Conservation (phyloP, 2,113 vertebrate genomes). For the Poicephalus meyeri region DNA sequence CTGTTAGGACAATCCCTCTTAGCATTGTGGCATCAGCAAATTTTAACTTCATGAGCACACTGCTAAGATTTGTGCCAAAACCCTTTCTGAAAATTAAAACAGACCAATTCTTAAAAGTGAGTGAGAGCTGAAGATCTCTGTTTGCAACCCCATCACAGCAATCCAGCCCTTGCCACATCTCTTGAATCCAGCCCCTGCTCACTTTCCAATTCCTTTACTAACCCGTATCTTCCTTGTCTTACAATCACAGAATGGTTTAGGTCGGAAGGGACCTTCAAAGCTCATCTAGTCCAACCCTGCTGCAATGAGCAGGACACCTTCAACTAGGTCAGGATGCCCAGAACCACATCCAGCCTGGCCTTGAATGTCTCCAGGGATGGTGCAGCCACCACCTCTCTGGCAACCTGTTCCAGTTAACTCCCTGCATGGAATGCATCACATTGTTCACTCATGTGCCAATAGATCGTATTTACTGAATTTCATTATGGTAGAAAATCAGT, state of each 20-base stretch:
- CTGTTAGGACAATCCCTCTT: constrained; percentile 55
- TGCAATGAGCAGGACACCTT: background rate
- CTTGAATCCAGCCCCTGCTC: background rate
- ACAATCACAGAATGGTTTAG: background rate
- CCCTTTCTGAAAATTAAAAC: constrained; percentile 44
- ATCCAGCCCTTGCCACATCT: background rate
- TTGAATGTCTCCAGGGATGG: background rate
- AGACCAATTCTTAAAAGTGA: background rate
- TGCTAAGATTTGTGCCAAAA: constrained; percentile 20
- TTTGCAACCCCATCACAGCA: background rate
- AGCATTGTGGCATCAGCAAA: constrained; percentile 39
- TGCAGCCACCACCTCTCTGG: background rate
- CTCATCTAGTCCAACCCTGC: background rate
- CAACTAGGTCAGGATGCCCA: background rate
- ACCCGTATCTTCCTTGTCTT: background rate
- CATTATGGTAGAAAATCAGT: constrained; percentile 44
- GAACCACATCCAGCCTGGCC: background rate
- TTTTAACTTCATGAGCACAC: constrained; percentile 26
- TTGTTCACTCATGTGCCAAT: background rate
- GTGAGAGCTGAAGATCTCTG: background rate
- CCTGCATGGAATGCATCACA: background rate
- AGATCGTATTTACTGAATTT: constrained; percentile 37
- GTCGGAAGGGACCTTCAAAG: background rate
- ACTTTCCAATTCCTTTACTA: background rate
- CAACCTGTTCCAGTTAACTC: background rate